Evolutionary conservation across 2,113 vertebrate species (phyloP).

Genomic region (Micronisus gabar): DNA sequence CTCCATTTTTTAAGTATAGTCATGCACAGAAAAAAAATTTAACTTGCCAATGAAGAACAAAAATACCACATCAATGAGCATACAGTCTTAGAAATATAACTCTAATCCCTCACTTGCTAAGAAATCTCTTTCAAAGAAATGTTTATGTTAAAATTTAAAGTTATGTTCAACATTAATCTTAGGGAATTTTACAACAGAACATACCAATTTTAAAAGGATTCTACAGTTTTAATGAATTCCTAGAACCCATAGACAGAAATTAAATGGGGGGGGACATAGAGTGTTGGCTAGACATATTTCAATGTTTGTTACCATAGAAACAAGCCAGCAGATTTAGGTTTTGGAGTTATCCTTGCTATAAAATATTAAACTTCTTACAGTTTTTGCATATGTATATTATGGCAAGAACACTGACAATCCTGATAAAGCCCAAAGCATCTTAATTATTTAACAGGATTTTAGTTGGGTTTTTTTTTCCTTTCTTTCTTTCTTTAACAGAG

Average conservation of each 20-base stretch:
- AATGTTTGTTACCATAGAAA: conserved; percentile 79
- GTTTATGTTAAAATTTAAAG: conserved; percentile 56
- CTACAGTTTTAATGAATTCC: conserved; percentile 62
- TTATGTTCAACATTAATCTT: conserved; percentile 47
- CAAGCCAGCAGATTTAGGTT: conserved; percentile 68
- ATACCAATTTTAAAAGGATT: conserved; percentile 44
- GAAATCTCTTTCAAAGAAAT: conserved; percentile 47
- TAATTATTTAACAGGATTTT: conserved; percentile 60
- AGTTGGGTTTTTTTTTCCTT: neutral
- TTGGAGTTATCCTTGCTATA: conserved; percentile 73
- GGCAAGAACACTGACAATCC: conserved; percentile 50
- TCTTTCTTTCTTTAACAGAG: neutral
- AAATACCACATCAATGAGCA: conserved; percentile 3
- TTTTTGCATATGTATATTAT: conserved; percentile 66
- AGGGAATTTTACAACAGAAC: conserved; percentile 49
- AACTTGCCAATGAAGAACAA: neutral
- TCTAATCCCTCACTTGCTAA: conserved; percentile 12
- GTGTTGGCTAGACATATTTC: conserved; percentile 72
- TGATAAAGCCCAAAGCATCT: conserved; percentile 52
- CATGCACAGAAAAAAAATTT: neutral
- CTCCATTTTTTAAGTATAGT: neutral
- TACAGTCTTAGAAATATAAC: neutral
- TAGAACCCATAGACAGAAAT: conserved; percentile 67
- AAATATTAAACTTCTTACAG: conserved; percentile 77
- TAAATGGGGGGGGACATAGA: conserved; percentile 53